Percentiles rank a stretch among this genome's conserved stretches.
These are phyloP conservation scores for Rana temporaria DNA, from an alignment of 2,113 vertebrate genomes.

Conservation along the genomic window DNA sequence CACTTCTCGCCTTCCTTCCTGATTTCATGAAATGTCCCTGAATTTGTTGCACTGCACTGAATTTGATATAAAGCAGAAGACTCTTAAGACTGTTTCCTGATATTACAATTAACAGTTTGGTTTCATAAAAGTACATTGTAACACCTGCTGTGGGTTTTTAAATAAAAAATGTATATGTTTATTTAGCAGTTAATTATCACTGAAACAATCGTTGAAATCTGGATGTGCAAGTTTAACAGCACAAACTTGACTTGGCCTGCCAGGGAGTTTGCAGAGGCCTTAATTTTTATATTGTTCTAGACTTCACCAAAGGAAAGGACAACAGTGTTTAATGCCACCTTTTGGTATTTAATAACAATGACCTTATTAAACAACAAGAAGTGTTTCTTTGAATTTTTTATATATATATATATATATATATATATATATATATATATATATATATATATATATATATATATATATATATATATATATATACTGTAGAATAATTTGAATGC, in stretches of 20 bases:
- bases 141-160: too few relatives aligned
- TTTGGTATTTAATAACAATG: neutral
- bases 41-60: too few relatives aligned
- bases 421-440: too few relatives aligned
- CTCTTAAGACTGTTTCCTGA: neutral
- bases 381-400: too few relatives aligned
- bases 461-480: too few relatives aligned
- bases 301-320: neutral
- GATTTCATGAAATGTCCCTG: neutral
- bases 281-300: neutral
- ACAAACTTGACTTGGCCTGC: neutral
- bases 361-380: neutral
- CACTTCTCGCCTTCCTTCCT: slow-evolving; percentile 62
- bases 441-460: too few relatives aligned
- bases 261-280: neutral
- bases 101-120: neutral
- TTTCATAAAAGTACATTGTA: neutral
- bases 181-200: too few relatives aligned
- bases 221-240: neutral
- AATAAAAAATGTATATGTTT: too few relatives aligned
- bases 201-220: neutral
- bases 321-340: neutral
- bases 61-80: too few relatives aligned
- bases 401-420: too few relatives aligned
- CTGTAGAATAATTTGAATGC: neutral